Base-by-base conservation (phyloP, 1,140 invertebrate genomes). In the Dolichoris vasculosae region DNA sequence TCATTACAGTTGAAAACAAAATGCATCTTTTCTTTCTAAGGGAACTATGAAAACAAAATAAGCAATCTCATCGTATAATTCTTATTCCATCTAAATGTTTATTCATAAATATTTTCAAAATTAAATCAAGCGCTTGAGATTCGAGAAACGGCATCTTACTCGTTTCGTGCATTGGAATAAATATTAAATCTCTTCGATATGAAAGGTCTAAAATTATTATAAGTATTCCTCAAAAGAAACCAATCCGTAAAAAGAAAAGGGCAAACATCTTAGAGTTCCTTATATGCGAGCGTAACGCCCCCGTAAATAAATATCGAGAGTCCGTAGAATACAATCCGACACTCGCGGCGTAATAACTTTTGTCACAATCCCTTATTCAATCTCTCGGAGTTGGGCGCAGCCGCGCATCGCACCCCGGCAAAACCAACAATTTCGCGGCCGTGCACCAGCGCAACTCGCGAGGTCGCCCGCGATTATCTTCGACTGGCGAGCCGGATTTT, bases 351-450 rank as follows among this genome's bases (percentile, higher is more conserved):
- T 79, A 86, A 86, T 86, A 86, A 86, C 80, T 86, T 86, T 86
- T 86, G 85, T 82, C 85, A 86, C 85, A 86, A 86, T 86, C 85
- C 84, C 85, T 78, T 86, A 86, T 86, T 86, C 85, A 86, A 86
- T 86, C 85, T 86, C 71, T 76, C 15, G 20, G 35, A 46, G 35
- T 63, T 23, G 64, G 20, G 26, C 43, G 69, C 38, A 59, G 3
- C 23, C 55, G 13, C 23, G 55, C 23, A 0, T 4, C 11, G 59
- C 63, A 46, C 78, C 35, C 26, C 48, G 48, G 80, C 80, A 86
- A 86, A 86, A 86, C 85, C 85, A 86, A 86, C 85, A 86, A 86
- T 86, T 82, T 82, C 59, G 69, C 35, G 73, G 40, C 67, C 46
- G 63, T 77, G 64, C 73, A 59, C 80, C 80, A n/a, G 30, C 63